Base-by-base conservation (phyloP, 2,888 invertebrate species). In the Celastrina argiolus region DNA sequence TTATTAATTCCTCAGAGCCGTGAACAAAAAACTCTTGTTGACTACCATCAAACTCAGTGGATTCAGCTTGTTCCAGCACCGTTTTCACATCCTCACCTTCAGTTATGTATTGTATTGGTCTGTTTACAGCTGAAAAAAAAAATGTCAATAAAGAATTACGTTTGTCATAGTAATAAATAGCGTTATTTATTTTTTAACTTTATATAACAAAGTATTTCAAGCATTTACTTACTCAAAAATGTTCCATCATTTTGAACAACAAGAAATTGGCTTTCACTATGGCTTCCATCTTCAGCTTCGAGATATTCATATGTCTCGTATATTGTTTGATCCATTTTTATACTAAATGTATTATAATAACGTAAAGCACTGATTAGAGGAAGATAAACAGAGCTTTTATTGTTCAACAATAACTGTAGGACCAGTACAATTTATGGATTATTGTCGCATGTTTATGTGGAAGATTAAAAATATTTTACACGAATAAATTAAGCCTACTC, bases 211-310 rank as follows among this genome's bases (percentile, higher is more conserved):
- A 2, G 5, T 12, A n/a, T 6, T 42, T 26, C 16, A 12, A 22
- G 18, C 3, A 26, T 51, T 2, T 59, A 68, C 72, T 74, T 68
- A 79, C 86, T 75, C 16, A 88, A 72, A 73, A 85, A 81, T 45
- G 85, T 83, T 14, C 84, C 86, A 78, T 88, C 83, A 67, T 88
- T 84, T 74, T 88, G 83, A 56, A 91, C 82, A 12, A 91, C 84
- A 70, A 84, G 83, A 72, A 84, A 82, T 67, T 87, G 86, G 36
- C 83, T 80, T 2, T 81, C 68, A 64, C 80, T 80, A 42, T 75
- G 66, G 69, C 80, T 81, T 36, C 70, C 66, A 66, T 69, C 75
- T 70, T 73, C 79, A 6, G 67, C 69, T 22, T 83, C 77, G 28
- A 87, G 70, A 70, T 81, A 89, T 70, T 88, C 86, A 67, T 82